A percentile compares a stretch with the other conserved stretches of the same genome.
Evolutionary conservation across 2,797 vertebrate genomes (phyloP).

Genomic region (Enteromius afrohamiltoni): DNA sequence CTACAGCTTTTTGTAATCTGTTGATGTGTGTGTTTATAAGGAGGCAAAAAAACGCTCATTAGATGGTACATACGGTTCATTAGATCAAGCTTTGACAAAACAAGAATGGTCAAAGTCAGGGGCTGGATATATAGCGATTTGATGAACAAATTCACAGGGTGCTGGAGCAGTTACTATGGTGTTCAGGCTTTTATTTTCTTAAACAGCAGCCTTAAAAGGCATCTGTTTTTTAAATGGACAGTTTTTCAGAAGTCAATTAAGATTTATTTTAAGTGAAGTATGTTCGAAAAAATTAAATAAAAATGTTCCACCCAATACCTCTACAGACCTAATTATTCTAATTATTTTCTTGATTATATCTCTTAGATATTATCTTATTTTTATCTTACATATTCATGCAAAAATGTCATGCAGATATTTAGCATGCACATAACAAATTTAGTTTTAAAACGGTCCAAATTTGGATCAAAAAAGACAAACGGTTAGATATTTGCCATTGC

Average conservation of each 20-base stretch:
- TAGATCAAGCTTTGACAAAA: conserved; percentile 18
- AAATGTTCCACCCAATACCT: background rate
- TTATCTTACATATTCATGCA: background rate
- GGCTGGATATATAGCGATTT: conserved; percentile 10
- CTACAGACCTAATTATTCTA: background rate
- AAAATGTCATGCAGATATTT: background rate
- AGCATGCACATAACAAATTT: background rate
- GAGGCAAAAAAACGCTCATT: background rate
- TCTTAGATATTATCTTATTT: background rate
- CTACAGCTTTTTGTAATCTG: conserved; percentile 5
- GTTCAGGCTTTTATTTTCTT: conserved; percentile 33
- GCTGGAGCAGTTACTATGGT: conserved; percentile 50
- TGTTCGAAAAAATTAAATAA: no score
- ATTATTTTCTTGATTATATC: background rate
- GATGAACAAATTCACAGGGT: conserved; percentile 43
- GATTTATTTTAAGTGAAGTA: background rate
- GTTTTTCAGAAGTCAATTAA: conserved; percentile 11
- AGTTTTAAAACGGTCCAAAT: background rate
- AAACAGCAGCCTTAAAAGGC: conserved; percentile 38
- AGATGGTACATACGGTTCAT: background rate
- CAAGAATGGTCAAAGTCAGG: conserved; percentile 9
- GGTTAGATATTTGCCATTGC: background rate
- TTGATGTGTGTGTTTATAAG: conserved; percentile 8
- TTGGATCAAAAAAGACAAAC: background rate
- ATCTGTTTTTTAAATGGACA: background rate